Evolutionary conservation across 2,113 vertebrate species (phyloP), one percentile per base, ranked within the genome.

Genomic region (Tretioscincus oriximinensis): DNA sequence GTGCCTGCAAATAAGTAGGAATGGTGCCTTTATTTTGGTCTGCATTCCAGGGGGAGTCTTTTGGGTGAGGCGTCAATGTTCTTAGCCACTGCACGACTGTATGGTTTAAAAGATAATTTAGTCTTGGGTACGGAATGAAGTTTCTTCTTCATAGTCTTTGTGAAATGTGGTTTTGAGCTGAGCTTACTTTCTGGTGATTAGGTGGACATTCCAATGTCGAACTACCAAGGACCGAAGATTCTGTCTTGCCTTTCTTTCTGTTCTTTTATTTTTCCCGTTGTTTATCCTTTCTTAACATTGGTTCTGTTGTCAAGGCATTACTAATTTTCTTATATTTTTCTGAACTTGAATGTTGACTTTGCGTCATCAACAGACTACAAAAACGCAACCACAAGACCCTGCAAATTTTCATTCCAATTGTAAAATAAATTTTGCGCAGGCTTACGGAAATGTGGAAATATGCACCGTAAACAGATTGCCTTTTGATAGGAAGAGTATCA

Each of bases 401-500:
- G 82, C 85, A 91, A 85, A 91, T 92, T 88, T 92, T 88, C 81
- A 79, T 90, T 88, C 83, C 88, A 87, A 68, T 90, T 91, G 84
- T 74, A 86, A 82, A 90, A 82, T 80, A 88, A 58, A 80, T 80
- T 79, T 73, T 79, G 90, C 81, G 81, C 77, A 88, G 75, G 51
- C 85, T 90, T 79, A 73, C 78, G 90, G 87, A 88, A 85, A 90
- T 74, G 74, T 85, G 85, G 79, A 91, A 92, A 90, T 90, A 86
- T 87, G 87, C 84, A 88, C 92, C 89, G 85, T 81, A 89, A 93
- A 85, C 84, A 85, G 85, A 81, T 88, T 86, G 85, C 85, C 54
- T 92, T 91, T 90, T 90, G 87, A 85, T 79, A 92, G 85, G 91
- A 91, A 92, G 90, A 89, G 81, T 87, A 65, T 76, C 76, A 85